Conservation (phyloP, 1,140 invertebrate species). For the Triops cancriformis region DNA sequence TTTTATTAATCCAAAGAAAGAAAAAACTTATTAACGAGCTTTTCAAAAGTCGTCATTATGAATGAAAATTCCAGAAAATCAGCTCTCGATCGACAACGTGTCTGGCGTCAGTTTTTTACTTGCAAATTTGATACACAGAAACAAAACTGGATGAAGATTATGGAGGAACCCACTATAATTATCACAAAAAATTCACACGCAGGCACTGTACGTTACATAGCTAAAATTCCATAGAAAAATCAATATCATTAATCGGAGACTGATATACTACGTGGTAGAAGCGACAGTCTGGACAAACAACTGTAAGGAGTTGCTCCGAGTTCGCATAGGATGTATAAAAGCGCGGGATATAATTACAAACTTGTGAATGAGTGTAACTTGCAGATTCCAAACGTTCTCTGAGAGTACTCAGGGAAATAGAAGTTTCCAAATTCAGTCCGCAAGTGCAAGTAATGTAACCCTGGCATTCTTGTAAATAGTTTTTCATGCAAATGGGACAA, state of each 20-base stretch:
- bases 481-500: background rate
- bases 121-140: too few species aligned
- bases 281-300: background rate
- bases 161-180: too few species aligned
- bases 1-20: too few species aligned
- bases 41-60: too few species aligned
- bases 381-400: background rate
- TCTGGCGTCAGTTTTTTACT: too few species aligned
- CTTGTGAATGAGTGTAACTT: background rate
- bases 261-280: background rate
- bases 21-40: too few species aligned
- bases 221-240: background rate
- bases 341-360: background rate
- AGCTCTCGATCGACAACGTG: too few species aligned
- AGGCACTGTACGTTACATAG: background rate
- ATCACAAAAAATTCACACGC: too few species aligned
- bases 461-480: background rate
- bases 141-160: too few species aligned
- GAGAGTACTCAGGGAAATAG: background rate
- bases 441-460: background rate
- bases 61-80: too few species aligned
- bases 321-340: background rate
- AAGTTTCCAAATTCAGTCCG: background rate
- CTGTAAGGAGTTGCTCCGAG: background rate
- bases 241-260: background rate